Percentiles rank a stretch among this genome's conserved stretches.
phyloP scores from a whole-genome alignment of 2,888 invertebrate genomes.

The Eilema depressum region DNA sequence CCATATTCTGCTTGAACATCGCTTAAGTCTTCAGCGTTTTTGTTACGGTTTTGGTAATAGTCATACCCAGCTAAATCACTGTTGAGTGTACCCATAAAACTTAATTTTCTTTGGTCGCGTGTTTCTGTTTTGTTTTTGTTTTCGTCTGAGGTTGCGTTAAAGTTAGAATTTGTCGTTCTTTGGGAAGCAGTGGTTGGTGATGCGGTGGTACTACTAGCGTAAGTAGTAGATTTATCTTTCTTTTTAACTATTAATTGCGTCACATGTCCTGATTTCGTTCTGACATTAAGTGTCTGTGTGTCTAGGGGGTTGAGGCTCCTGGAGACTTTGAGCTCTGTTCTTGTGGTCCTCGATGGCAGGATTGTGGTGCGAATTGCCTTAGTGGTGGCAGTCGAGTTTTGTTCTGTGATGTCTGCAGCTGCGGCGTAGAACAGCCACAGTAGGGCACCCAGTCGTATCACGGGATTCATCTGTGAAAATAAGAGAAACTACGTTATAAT shows the following conservation, averaged over 20 bases:
- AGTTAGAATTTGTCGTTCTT: constrained; percentile 61
- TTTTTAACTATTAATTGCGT: constrained; percentile 93
- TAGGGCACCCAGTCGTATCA: constrained; percentile 75
- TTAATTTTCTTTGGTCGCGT: constrained; percentile 81
- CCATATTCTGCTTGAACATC: constrained; percentile 84
- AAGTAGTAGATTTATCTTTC: constrained; percentile 86
- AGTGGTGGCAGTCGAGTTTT: constrained; percentile 76
- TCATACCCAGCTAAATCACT: constrained; percentile 83
- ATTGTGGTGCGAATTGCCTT: constrained; percentile 80
- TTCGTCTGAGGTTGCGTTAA: constrained; percentile 65
- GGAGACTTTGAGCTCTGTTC: constrained; percentile 92
- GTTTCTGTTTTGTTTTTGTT: constrained; percentile 77
- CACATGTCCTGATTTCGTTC: constrained; percentile 91
- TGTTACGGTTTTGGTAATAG: constrained; percentile 80
- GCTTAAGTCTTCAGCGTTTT: constrained; percentile 75
- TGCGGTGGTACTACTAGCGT: constrained; percentile 61
- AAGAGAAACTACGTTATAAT: constrained; percentile 33
- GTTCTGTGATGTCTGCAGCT: constrained; percentile 68
- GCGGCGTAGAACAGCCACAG: constrained; percentile 71
- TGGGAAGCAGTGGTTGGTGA: constrained; percentile 72
- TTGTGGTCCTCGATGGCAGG: constrained; percentile 88
- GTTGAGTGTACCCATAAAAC: constrained; percentile 71
- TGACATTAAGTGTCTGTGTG: constrained; percentile 92
- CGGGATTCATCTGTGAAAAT: constrained; percentile 84
- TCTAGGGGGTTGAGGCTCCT: constrained; percentile 92